Evolutionary conservation across 35 echinoderm and acorn worm genomes (phyloP).

Genomic region (Hemicentrotus pulcherrimus): DNA sequence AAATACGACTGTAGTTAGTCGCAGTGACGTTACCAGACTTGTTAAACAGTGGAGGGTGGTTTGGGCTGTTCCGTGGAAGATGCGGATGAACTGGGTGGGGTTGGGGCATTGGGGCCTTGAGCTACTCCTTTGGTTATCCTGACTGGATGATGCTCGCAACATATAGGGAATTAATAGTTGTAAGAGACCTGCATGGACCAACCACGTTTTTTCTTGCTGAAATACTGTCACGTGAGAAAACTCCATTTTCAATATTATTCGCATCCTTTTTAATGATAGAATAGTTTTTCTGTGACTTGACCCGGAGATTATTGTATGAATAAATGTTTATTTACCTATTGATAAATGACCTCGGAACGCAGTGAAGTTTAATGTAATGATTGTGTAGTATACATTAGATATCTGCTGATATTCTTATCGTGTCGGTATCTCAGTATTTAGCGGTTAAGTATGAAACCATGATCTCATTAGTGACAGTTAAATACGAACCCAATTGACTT

Average conservation of each 20-base stretch:
- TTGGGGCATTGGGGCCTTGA: too few species aligned
- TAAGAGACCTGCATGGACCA: neutral
- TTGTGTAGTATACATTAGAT: neutral
- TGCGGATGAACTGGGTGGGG: too few species aligned
- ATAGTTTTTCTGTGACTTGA: neutral
- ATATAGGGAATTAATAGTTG: too few species aligned
- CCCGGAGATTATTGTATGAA: neutral
- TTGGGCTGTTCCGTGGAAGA: too few species aligned
- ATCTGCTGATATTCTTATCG: neutral
- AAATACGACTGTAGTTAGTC: too few species aligned
- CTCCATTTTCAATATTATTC: too few species aligned
- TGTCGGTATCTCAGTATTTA: neutral
- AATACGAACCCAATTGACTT: neutral
- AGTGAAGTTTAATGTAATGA: neutral
- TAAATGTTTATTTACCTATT: neutral
- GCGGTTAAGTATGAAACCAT: neutral
- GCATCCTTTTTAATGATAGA: neutral
- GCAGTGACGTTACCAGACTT: too few species aligned
- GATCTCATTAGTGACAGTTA: neutral
- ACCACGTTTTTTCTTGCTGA: neutral
- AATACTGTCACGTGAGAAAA: too few species aligned
- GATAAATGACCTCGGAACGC: neutral
- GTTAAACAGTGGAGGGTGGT: too few species aligned
- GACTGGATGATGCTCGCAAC: too few species aligned
- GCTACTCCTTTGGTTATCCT: too few species aligned